Evolutionary conservation across 2,888 invertebrate species (phyloP).

Genomic region (Pterobdella sp.): DNA sequence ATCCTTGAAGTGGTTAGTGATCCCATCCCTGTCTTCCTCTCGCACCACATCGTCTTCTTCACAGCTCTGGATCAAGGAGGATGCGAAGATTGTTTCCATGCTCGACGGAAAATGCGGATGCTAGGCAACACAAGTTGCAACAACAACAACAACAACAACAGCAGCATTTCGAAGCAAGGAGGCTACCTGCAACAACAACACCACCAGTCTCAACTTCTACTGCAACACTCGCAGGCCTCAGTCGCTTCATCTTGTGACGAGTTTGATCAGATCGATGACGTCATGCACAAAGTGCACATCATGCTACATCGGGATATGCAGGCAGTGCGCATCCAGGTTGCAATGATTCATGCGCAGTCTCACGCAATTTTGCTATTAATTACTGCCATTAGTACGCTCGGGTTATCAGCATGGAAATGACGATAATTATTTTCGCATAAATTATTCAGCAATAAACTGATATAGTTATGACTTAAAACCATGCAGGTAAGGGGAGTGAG

Average conservation of each 20-base stretch:
- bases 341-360: neutral
- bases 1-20: conserved; percentile 38
- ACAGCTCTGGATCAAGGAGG: conserved; percentile 38
- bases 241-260: conserved; percentile 31
- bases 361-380: neutral
- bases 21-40: conserved; percentile 39
- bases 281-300: conserved; percentile 40
- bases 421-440: conserved; percentile 1
- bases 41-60: conserved; percentile 40
- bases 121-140: conserved; percentile 13
- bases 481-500: conserved; percentile 37
- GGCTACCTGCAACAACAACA: conserved; percentile 15
- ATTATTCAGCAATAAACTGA: neutral
- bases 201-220: conserved; percentile 24
- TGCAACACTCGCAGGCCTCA: conserved; percentile 25
- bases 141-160: conserved; percentile 13
- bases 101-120: conserved; percentile 32
- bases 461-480: neutral
- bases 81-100: conserved; percentile 39
- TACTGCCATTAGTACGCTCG: neutral
- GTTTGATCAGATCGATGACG: conserved; percentile 35
- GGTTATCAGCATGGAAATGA: conserved; percentile 8
- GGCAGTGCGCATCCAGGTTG: conserved; percentile 34
- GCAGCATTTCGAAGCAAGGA: conserved; percentile 13
- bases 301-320: conserved; percentile 38